phyloP scores from a whole-genome alignment of 2,797 vertebrate genomes.

The Microhierax caerulescens region DNA sequence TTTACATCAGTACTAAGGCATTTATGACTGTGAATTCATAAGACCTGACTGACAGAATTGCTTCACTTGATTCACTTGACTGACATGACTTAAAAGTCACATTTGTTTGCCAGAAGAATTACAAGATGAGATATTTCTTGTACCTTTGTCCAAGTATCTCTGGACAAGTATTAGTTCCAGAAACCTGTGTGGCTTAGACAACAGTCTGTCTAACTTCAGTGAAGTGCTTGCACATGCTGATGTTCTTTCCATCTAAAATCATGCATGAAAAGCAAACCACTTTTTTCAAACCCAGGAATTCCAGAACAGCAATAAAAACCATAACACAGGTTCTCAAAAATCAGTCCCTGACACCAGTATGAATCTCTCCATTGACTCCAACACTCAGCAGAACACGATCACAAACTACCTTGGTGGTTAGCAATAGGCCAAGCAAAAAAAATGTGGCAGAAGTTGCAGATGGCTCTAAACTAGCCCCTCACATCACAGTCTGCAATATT shows the following conservation, averaged over 20 bases:
- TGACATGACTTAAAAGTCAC: not conserved
- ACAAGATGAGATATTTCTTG: not conserved
- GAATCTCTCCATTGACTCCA: not conserved
- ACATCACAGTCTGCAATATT: not conserved
- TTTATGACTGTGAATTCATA: not conserved
- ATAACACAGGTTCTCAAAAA: not conserved
- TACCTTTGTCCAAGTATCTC: not conserved
- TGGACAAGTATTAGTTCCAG: not conserved
- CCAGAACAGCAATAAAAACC: not conserved
- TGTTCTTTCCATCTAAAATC: not conserved
- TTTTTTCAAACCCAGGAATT: not conserved
- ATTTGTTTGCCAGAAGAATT: not conserved
- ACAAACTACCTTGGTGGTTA: not conserved
- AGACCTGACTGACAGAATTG: not conserved
- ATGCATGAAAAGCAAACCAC: not conserved
- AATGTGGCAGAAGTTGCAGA: not conserved
- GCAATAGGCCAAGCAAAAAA: not conserved
- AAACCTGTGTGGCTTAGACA: not conserved
- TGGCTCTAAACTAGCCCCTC: not conserved
- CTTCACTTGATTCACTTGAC: not conserved
- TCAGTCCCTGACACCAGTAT: not conserved
- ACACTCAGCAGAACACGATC: not conserved
- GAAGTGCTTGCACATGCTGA: rapidly evolving
- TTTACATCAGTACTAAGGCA: not conserved
- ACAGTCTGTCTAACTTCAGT: not conserved